Evolutionary conservation across 37 sponge, comb jelly and placozoan species (phyloP), one percentile per base, ranked within the genome.

Genomic region (Cliona cf. orientalis): DNA sequence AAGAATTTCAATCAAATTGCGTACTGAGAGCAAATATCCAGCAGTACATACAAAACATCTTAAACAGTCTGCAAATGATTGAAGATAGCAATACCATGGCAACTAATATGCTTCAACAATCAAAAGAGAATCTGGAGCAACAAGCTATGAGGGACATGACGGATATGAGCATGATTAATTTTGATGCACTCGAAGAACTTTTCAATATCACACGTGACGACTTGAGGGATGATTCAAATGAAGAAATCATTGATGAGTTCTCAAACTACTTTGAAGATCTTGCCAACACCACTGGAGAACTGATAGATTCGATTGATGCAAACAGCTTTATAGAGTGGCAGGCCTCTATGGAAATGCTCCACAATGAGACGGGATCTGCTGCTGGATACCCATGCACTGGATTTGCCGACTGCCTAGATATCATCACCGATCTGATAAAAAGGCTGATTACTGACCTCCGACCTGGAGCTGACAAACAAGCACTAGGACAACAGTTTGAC

Each of bases 361-460:
- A 74, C 35, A 36, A 60, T 23, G 33, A 59, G 7, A 62, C 65
- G 1, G n/a, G 44, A 1, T 46, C 64, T 12, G 63, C 32, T 39
- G 65, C 23, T 44, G 67, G 53, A 12, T 44, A 71, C 14, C 23
- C 43, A 0, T 81, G 82, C 39, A 32, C n/a, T 38, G 72, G 82
- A 38, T 71, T 81, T 58, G 62, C 59, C 26, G 82, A 71, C 71
- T 81, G 82, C 31, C 72, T 81, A 17, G 44, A 62, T 29, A 21
- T 28, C 25, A 22, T 62, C 23, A 38, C 33, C 28, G 62, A 60
- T 60, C 7, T 41, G 25, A 21, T 31, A 32, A 37, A 42, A 64
- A 39, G 22, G 22, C 64, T 76, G 3, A 2, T 76, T 58, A 45
- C 42, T 7, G 14, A 26, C 37, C 58, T 2, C 11, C n/a, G 23